Evolutionary conservation across 2,797 vertebrate genomes (phyloP), one percentile per base, ranked within the genome.

Genomic region (Neosalanx taihuensis): DNA sequence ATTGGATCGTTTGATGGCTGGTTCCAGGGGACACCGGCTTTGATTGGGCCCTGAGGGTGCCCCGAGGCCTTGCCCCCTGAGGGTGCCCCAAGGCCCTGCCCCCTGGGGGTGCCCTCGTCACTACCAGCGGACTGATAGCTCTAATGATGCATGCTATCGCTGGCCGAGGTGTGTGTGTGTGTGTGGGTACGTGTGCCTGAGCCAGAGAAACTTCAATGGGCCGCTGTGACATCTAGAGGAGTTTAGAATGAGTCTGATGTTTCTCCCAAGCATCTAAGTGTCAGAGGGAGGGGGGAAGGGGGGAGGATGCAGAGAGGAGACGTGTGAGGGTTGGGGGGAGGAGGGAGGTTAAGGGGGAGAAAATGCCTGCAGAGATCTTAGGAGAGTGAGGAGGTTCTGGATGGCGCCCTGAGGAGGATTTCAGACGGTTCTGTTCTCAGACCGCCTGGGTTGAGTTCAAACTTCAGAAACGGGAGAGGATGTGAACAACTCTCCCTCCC

Each of bases 31-130:
- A 92, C 83, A 85, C 81, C 81, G 71, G 65, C 88, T 87, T 83
- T 91, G 92, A 94, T 92, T 92, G 91, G 86, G 88, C 89, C 92
- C 92, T 86, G 82, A 92, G 92, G 92, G 90, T 81, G 77, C 89
- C 91, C 89, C 74, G 80, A 80, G 81, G 90, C 88, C 61, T 76
- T 83, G 84, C 85, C 88, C 86, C 86, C 92, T 86, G 82, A 92
- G 92, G 92, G 90, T 81, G 77, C 89, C 91, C 89, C 74, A 79
- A 80, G 81, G 90, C 88, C 61, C 77, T 83, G 84, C 85, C 88
- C 86, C 86, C 92, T 86, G 82, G 91, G 92, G 92, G 90, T 81
- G 77, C 89, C 91, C 89, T 73, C 72, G 70, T 91, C 84, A 78
- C 88, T 76, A 79, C 77, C 83, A 83, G 29, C 79, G 92, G 92